phyloP scores from a whole-genome alignment of 1,140 invertebrate genomes.

The Helicoverpa armigera region DNA sequence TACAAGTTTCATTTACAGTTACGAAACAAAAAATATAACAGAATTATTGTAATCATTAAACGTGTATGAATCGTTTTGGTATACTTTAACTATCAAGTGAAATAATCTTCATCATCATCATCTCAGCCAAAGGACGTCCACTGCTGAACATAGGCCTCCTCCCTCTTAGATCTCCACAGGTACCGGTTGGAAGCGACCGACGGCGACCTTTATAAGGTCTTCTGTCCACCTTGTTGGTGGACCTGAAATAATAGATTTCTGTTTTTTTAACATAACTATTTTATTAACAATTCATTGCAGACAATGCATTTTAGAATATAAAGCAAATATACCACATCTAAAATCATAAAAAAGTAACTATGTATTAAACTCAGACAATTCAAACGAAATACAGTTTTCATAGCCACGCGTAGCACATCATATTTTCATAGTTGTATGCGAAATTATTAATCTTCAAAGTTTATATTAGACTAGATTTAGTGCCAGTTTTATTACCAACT shows the following conservation, averaged over 20 bases:
- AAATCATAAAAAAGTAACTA: background rate
- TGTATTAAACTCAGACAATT: background rate
- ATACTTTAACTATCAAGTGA: too few species aligned
- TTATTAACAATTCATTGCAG: too few species aligned
- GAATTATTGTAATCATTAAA: background rate
- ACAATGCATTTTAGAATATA: background rate
- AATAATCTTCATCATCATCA: too few species aligned
- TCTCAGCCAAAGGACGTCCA: too few species aligned
- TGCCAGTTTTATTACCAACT: background rate
- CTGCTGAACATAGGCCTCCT: too few species aligned
- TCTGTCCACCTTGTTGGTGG: too few species aligned
- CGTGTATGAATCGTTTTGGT: too few species aligned
- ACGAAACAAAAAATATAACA: background rate
- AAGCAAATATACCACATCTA: background rate
- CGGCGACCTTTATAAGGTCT: too few species aligned
- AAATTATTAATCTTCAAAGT: background rate
- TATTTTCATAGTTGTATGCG: background rate
- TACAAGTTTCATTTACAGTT: background rate
- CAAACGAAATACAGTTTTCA: background rate
- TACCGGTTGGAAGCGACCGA: too few species aligned
- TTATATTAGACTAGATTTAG: background rate
- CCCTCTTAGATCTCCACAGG: too few species aligned
- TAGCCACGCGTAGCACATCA: background rate
- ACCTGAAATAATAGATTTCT: too few species aligned
- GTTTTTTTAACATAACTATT: too few species aligned